phyloP scores from a whole-genome alignment of 1,140 invertebrate species.

The Wiebesia pumilae region DNA sequence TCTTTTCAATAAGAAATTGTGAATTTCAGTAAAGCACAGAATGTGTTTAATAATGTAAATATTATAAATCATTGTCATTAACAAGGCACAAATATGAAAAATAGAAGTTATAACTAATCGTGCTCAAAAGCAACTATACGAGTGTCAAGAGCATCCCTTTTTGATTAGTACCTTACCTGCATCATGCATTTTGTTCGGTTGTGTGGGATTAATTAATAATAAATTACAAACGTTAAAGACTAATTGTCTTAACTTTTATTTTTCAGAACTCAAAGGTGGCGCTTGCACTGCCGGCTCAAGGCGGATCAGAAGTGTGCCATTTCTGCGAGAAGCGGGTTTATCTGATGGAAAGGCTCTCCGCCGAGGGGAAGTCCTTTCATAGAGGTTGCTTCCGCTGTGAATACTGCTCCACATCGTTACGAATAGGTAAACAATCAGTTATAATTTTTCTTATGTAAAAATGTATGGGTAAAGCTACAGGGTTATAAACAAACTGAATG shows the following conservation, averaged over 20 bases:
- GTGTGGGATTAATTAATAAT: constrained; percentile 39
- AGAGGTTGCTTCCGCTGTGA: constrained; percentile 87
- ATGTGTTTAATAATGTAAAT: neutral
- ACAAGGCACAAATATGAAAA: neutral
- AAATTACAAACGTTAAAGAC: neutral
- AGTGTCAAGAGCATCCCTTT: constrained; percentile 16
- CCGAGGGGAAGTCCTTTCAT: constrained; percentile 92
- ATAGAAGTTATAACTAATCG: neutral
- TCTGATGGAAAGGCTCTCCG: constrained; percentile 89
- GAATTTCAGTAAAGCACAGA: neutral
- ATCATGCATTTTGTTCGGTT: constrained; percentile 27
- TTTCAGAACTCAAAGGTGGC: constrained; percentile 78
- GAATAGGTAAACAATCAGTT: constrained; percentile 77
- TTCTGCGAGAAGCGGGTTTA: constrained; percentile 93
- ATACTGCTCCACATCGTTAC: constrained; percentile 82
- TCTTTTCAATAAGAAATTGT: neutral
- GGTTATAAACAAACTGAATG: neutral
- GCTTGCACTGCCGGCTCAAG: constrained; percentile 78
- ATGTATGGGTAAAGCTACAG: too few relatives aligned
- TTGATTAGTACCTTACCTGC: neutral
- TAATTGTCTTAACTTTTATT: neutral
- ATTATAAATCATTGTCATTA: neutral
- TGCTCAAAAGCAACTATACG: neutral
- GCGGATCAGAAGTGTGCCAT: constrained; percentile 86
- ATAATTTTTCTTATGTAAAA: too few relatives aligned